Base-by-base conservation (phyloP, 2,888 invertebrate species). In the Apamea crenata region DNA sequence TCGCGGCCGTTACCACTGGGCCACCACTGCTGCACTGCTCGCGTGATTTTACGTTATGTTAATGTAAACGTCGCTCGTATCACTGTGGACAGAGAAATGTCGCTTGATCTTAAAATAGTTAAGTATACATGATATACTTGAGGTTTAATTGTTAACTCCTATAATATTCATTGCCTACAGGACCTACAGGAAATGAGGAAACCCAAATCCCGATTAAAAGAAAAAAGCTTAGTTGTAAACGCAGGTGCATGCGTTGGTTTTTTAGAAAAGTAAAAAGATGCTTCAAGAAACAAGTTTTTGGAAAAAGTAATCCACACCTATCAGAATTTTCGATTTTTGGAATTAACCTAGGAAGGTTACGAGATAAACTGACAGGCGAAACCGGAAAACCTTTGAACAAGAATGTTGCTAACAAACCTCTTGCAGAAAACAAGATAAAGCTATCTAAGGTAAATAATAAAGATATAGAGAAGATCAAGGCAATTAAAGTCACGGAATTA, bases 351-450 rank as follows among this genome's bases (percentile, higher is more conserved):
- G 32, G 32, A 59, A 5, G 5, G 6, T 10, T 76, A 16, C 56
- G 25, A 44, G 56, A 76, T 44, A 7, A 25, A 75, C 0, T 56
- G 18, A 56, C 18, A n/a, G 18, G 18, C 18, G 1, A 18, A 32
- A 29, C 12, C 4, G 2, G 12, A 32, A n/a, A 21, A 1, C 0
- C 6, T 21, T 10, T n/a, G 8, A 44, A 59, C 5, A 21, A 18
- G 8, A 32, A 47, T 59, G 18, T 53, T 4, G 5, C 32, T n/a
- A 32, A 36, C 0, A 59, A n/a, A 21, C 1, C 18, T 32, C 32
- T 59, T 44, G 32, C 44, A 16, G n/a, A 59, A n/a, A 75, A 59
- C 2, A 76, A 75, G 21, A 76, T 76, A 32, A 75, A 75, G 47
- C 75, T 76, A n/a, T 18, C 32, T 3, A 47, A 59, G 0, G n/a